Percentiles rank a stretch among this genome's conserved stretches.
Conservation (phyloP, 2,888 invertebrate genomes). For the Drosophila rellima region DNA sequence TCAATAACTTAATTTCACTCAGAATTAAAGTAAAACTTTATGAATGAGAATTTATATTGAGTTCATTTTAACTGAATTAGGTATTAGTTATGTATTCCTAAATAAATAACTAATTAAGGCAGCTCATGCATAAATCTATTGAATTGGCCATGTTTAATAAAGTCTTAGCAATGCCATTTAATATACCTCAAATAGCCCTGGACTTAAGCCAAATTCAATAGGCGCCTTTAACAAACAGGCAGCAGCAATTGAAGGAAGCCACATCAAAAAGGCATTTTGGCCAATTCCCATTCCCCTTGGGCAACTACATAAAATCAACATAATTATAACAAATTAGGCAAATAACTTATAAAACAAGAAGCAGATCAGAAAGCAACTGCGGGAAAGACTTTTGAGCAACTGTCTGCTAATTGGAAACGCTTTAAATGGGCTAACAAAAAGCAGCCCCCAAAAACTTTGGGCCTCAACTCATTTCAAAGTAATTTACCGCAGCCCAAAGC, state of each 20-base stretch:
- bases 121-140: conserved; percentile 15
- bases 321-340: conserved; percentile 78
- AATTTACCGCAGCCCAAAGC: conserved; percentile 68
- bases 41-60: too few relatives aligned
- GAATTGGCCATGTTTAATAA: conserved; percentile 8
- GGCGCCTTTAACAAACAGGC: conserved; percentile 2
- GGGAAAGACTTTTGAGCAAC: conserved; percentile 39
- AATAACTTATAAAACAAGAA: conserved; percentile 50
- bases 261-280: conserved; percentile 54
- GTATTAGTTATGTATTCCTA: background rate
- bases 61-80: background rate
- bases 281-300: conserved; percentile 16
- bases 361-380: background rate
- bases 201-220: conserved; percentile 6
- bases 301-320: conserved; percentile 71
- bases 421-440: conserved; percentile 55
- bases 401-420: conserved; percentile 72
- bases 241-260: conserved; percentile 13
- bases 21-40: background rate
- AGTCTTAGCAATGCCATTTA: conserved; percentile 5
- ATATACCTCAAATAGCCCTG: conserved; percentile 14
- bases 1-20: conserved; percentile 2
- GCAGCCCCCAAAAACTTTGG: conserved; percentile 49
- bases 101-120: conserved; percentile 14
- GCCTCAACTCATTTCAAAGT: conserved; percentile 74